These are phyloP conservation scores for Nansenia antarctica DNA, from an alignment of 2,113 vertebrate genomes.

Conservation along the genomic window DNA sequence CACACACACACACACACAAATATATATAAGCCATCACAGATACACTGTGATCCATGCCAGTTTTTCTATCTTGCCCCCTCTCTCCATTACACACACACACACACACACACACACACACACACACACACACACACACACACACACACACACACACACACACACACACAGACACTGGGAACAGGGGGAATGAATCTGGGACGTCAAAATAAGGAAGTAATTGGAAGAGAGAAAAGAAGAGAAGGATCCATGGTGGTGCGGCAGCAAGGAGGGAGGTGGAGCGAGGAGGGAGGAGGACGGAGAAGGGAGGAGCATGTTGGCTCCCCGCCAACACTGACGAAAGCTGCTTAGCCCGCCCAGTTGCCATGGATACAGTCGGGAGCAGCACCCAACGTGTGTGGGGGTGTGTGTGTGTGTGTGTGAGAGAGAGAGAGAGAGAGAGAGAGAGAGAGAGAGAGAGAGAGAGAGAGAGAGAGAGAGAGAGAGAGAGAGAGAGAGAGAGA, in stretches of 20 bases:
- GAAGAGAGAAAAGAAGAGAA: slow-evolving; percentile 26
- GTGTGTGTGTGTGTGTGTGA: slow-evolving; percentile 2
- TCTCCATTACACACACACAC: too few species aligned
- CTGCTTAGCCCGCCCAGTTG: slow-evolving; percentile 87
- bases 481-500: not conserved
- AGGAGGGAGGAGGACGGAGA: slow-evolving; percentile 66
- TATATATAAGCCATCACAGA: too few species aligned
- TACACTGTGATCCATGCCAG: too few species aligned
- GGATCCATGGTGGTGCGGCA: slow-evolving; percentile 22
- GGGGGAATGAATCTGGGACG: slow-evolving; percentile 4
- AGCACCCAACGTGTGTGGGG: slow-evolving; percentile 67
- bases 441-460: slow-evolving; percentile 38
- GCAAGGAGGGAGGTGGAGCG: slow-evolving; percentile 52
- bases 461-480: slow-evolving; percentile 3
- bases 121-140: too few species aligned
- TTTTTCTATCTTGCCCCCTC: too few species aligned
- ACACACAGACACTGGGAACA: not conserved
- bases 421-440: slow-evolving; percentile 68
- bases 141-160: too few species aligned
- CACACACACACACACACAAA: too few species aligned
- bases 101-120: too few species aligned
- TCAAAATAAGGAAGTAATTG: slow-evolving; percentile 25
- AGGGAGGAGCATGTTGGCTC: slow-evolving; percentile 76
- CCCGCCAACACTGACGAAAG: slow-evolving; percentile 84
- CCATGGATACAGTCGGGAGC: slow-evolving; percentile 90